Evolutionary conservation across 2,888 invertebrate species (phyloP), one percentile per base, ranked within the genome.

Genomic region (Pantelozetes paolii): DNA sequence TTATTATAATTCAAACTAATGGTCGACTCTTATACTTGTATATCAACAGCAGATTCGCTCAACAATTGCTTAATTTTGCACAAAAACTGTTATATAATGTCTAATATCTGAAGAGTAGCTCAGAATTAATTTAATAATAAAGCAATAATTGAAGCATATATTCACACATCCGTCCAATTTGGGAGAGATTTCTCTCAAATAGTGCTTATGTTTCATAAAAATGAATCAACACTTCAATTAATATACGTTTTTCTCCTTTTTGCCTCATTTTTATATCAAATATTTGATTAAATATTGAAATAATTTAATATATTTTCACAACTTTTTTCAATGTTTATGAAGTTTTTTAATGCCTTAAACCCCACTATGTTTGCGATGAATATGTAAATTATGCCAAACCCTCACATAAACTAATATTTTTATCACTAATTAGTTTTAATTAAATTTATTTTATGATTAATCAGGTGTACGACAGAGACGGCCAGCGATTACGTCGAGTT

Each of bases 401-500:
- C n/a, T n/a, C n/a, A n/a, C n/a, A n/a, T n/a, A n/a, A n/a, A n/a
- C n/a, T n/a, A n/a, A n/a, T n/a, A n/a, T n/a, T n/a, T n/a, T n/a
- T n/a, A n/a, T n/a, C n/a, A n/a, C n/a, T n/a, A n/a, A n/a, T n/a
- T n/a, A n/a, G n/a, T n/a, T n/a, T n/a, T n/a, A n/a, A n/a, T n/a
- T n/a, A n/a, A n/a, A n/a, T n/a, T n/a, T n/a, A n/a, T n/a, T n/a
- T 36, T 36, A 9, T 36, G 36, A 36, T 36, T 36, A 76, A 83
- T 36, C 85, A 97, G 96, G 78, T 98, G 97, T 82, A 91, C 92
- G 80, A 90, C 91, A 75, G 87, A 88, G 67, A 91, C 94, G 1
- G 92, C 93, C 59, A 96, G 95, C 81, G 98, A 98, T 83, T 96
- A 90, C 83, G 91, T 98, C 72, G 93, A 96, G 82, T 94, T 98